Conservation (phyloP, 2,797 vertebrate genomes). For the Melanotaenia nigrans region DNA sequence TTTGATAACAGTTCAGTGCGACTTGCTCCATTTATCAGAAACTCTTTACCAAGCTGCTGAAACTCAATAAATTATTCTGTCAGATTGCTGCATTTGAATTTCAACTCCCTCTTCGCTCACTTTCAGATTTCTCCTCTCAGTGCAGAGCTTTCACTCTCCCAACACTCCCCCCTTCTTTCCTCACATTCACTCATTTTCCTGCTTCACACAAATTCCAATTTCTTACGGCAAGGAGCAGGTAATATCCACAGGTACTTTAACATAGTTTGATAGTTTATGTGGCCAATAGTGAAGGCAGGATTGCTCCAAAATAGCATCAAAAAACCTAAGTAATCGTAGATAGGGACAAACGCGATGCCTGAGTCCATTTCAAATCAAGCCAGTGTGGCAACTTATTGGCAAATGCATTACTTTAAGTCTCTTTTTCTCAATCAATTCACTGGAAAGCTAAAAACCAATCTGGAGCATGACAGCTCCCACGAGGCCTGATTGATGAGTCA, state of each 20-base stretch:
- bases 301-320: slow-evolving; percentile 57
- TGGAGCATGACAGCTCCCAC: slow-evolving; percentile 74
- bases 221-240: slow-evolving; percentile 61
- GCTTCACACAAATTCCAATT: slow-evolving; percentile 60
- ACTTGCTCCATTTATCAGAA: slow-evolving; percentile 85
- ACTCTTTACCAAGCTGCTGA: slow-evolving; percentile 77
- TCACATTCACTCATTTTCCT: slow-evolving; percentile 58
- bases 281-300: slow-evolving; percentile 57
- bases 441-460: slow-evolving; percentile 83
- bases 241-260: slow-evolving; percentile 67
- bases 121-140: slow-evolving; percentile 61
- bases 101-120: slow-evolving; percentile 64
- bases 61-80: slow-evolving; percentile 84
- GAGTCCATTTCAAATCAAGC: slow-evolving; percentile 74
- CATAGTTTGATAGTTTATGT: slow-evolving; percentile 70
- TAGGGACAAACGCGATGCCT: slow-evolving; percentile 65
- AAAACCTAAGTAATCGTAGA: slow-evolving; percentile 60
- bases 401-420: slow-evolving; percentile 84
- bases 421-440: slow-evolving; percentile 84
- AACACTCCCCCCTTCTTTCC: slow-evolving; percentile 42
- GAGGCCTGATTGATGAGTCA: slow-evolving; percentile 79
- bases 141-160: slow-evolving; percentile 44
- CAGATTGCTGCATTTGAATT: slow-evolving; percentile 81
- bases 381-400: slow-evolving; percentile 80
- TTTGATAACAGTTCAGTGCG: slow-evolving; percentile 82